Evolutionary conservation across 2,797 vertebrate genomes (phyloP).

Genomic region (Poecilia wingei): DNA sequence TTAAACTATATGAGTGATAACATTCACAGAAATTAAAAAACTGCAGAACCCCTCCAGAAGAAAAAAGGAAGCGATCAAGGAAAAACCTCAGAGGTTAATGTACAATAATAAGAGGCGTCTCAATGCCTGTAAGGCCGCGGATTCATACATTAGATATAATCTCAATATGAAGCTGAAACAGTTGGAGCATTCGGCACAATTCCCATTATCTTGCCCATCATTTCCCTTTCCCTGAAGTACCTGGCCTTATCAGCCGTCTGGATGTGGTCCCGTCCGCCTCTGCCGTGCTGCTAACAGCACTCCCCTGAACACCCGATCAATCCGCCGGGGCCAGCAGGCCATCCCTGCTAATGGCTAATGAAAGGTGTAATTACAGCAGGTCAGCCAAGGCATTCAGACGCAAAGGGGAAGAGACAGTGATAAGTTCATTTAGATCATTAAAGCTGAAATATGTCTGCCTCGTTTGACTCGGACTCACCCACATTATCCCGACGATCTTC

Average conservation of each 20-base stretch:
- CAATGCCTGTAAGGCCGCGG: conserved; percentile 36
- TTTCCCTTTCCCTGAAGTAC: conserved; percentile 49
- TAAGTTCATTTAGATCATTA: conserved; percentile 77
- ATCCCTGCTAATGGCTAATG: conserved; percentile 76
- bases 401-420: conserved; percentile 51
- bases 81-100: conserved; percentile 12
- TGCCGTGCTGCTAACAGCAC: conserved; percentile 61
- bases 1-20: conserved; percentile 5
- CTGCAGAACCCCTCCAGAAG: background rate
- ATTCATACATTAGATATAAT: conserved; percentile 56
- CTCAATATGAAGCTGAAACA: conserved; percentile 46
- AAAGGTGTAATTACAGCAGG: conserved; percentile 80
- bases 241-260: conserved; percentile 63
- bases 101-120: conserved; percentile 31
- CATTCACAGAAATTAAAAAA: conserved; percentile 10
- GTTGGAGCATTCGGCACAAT: conserved; percentile 39
- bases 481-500: conserved; percentile 61
- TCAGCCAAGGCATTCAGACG: conserved; percentile 64
- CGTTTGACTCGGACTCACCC: conserved; percentile 64
- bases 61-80: conserved; percentile 7
- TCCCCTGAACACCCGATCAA: conserved; percentile 62
- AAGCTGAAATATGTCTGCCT: conserved; percentile 69
- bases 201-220: conserved; percentile 61
- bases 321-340: conserved; percentile 58
- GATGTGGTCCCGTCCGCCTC: conserved; percentile 47